Conservation (phyloP, 2,797 vertebrate genomes). For the Typhlichthys eigenmanni region DNA sequence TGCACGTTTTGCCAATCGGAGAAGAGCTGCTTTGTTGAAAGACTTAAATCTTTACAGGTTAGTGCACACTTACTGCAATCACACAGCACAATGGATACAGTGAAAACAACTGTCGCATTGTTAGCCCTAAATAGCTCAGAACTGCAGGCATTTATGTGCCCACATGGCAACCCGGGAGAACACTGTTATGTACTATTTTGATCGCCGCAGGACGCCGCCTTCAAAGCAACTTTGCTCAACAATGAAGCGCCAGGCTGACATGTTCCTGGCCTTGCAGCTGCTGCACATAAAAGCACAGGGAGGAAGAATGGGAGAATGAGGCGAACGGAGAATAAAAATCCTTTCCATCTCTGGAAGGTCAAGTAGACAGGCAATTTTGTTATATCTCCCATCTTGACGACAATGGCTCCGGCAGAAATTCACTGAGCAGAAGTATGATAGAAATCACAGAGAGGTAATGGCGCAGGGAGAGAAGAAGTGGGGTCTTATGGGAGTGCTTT, state of each 20-base stretch:
- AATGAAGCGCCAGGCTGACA: conserved; percentile 40
- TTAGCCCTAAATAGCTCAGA: conserved; percentile 27
- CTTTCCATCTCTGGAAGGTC: conserved; percentile 63
- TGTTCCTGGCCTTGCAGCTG: conserved; percentile 49
- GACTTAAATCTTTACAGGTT: conserved; percentile 5
- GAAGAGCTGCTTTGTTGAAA: conserved; percentile 7
- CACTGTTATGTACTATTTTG: conserved; percentile 11
- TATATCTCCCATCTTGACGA: conserved; percentile 47
- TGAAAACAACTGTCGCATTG: conserved; percentile 3
- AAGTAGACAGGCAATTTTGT: conserved; percentile 56
- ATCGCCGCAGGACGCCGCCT: conserved; percentile 34
- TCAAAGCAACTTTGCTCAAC: conserved; percentile 42
- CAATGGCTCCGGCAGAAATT: conserved; percentile 52
- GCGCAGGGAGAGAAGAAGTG: conserved; percentile 26
- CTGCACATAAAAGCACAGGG: conserved; percentile 32
- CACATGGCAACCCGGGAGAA: conserved; percentile 16
- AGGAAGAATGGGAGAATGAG: conserved; percentile 36
- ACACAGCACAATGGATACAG: conserved; percentile 7
- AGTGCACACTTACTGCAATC: conserved; percentile 10
- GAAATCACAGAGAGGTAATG: conserved; percentile 53
- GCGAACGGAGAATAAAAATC: conserved; percentile 50
- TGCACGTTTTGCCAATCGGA: conserved; percentile 1
- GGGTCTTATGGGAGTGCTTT: conserved; percentile 45
- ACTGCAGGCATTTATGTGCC: conserved; percentile 17
- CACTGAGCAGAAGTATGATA: conserved; percentile 44